Conservation (phyloP, 2,888 invertebrate species). For the Pimpla rufipes region DNA sequence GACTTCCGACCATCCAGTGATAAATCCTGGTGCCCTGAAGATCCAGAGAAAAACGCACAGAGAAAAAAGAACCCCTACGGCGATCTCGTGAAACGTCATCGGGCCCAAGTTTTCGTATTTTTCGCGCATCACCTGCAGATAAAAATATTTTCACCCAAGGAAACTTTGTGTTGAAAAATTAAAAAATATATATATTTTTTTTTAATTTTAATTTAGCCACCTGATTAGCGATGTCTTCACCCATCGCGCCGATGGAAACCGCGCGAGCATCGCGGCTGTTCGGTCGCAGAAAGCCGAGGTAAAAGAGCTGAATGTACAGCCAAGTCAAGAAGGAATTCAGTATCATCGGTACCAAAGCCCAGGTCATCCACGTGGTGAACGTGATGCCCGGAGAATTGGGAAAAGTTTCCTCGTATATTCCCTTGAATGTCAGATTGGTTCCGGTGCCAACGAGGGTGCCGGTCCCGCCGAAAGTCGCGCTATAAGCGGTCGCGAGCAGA, state of each 20-base stretch:
- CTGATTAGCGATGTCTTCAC: conserved; percentile 78
- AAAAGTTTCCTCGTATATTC: conserved; percentile 82
- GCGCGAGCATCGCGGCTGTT: conserved; percentile 74
- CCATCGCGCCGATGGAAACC: conserved; percentile 75
- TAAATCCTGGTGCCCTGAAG: conserved; percentile 87
- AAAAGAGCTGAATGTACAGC: conserved; percentile 85
- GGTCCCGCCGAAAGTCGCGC: conserved; percentile 84
- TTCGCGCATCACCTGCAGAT: conserved; percentile 80
- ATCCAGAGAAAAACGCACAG: conserved; percentile 87
- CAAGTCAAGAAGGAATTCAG: conserved; percentile 84
- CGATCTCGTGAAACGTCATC: conserved; percentile 84
- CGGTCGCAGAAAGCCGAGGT: conserved; percentile 78
- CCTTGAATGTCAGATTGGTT: conserved; percentile 84
- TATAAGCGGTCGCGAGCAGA: conserved; percentile 80
- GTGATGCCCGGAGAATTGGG: conserved; percentile 80
- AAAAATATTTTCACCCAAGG: conserved; percentile 3
- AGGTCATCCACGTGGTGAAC: conserved; percentile 86
- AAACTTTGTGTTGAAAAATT: neutral
- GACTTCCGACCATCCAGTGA: conserved; percentile 87
- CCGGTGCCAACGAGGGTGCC: conserved; percentile 85
- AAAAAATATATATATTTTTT: neutral
- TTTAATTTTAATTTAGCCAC: too few species aligned
- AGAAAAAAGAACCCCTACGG: conserved; percentile 84
- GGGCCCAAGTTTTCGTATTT: conserved; percentile 86
- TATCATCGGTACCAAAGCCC: conserved; percentile 85